Conservation (phyloP, 2,888 invertebrate genomes). For the Thymelicus lineola region DNA sequence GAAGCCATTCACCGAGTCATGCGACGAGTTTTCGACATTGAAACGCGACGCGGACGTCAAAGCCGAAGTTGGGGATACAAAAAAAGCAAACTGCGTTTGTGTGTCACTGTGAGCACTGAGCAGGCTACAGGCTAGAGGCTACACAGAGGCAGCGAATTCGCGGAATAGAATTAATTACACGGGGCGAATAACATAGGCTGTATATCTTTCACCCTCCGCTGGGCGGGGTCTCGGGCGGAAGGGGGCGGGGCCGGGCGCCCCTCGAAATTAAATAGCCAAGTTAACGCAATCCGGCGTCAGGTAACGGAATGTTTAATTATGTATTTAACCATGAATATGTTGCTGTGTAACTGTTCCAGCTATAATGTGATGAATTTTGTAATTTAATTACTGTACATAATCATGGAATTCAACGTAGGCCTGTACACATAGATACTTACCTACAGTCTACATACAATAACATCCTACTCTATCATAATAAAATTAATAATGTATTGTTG, state of each 20-base stretch:
- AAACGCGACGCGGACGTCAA: slow-evolving; percentile 13
- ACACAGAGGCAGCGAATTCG: slow-evolving; percentile 42
- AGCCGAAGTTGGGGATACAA: slow-evolving; percentile 3
- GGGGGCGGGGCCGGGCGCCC: slow-evolving; percentile 45
- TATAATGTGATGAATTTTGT: slow-evolving; percentile 20
- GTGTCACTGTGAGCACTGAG: slow-evolving; percentile 34
- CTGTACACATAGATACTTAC: too few relatives aligned
- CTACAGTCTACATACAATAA: too few relatives aligned
- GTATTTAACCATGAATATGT: slow-evolving; percentile 40
- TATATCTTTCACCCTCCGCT: slow-evolving; percentile 49
- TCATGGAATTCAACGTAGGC: too few relatives aligned
- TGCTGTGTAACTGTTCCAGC: slow-evolving; percentile 23
- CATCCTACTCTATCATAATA: too few relatives aligned
- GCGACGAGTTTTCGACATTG: slow-evolving; percentile 4
- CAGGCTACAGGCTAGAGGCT: neutral
- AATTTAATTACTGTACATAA: neutral
- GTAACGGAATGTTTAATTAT: slow-evolving; percentile 52
- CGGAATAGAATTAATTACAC: slow-evolving; percentile 55
- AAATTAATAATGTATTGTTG: too few relatives aligned
- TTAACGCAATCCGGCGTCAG: slow-evolving; percentile 50
- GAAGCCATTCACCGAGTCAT: neutral
- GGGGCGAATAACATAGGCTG: slow-evolving; percentile 47
- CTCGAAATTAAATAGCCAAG: slow-evolving; percentile 52
- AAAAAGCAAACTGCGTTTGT: slow-evolving; percentile 31
- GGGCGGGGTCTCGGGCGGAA: slow-evolving; percentile 48